Evolutionary conservation across 2,113 vertebrate genomes (phyloP), one percentile per base, ranked within the genome.

Genomic region (Panurus biarmicus): DNA sequence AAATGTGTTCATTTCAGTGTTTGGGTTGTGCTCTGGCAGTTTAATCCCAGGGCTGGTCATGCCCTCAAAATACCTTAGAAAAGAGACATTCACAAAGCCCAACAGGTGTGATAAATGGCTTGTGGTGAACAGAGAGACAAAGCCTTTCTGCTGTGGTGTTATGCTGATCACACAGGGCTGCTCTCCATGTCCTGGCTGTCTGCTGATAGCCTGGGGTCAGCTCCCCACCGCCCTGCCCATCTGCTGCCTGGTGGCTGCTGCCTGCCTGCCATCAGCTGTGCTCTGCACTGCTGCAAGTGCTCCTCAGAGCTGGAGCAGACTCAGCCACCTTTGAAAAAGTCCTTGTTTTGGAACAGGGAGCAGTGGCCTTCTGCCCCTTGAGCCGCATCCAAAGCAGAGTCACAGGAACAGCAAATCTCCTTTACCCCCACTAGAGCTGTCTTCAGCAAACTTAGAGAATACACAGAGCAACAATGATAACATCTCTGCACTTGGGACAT

Each of bases 191-290:
- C 72, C 60, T 93, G 81, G 72, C 82, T 54, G 15, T 78, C 78
- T 94, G 80, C 54, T 44, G 11, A 7, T 47, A 40, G 53, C 94
- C 89, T 83, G 82, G 67, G 66, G 58, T 47, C 81, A 26, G 53
- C 93, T 73, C 85, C 95, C 91, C 53, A 61, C 69, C 0, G 21
- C 48, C 64, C 25, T 78, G 47, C 24, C 96, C 96, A 95, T 97
- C 96, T 97, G 95, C 73, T 93, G 81, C 60, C 74, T 22, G 14
- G 58, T 83, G 23, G 4, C n/a, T 53, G 36, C 40, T 74, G 61
- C 19, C 71, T 21, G 31, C 69, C 66, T 45, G 7, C 70, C 66
- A 6, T 10, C 73, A 71, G 11, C 69, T 71, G 6, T 17, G 31
- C 60, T 24, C 47, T 38, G 74, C 54, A n/a, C 67, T 94, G 79